Conservation (phyloP, 2,113 vertebrate genomes). For the Corythornis madagascariensis region DNA sequence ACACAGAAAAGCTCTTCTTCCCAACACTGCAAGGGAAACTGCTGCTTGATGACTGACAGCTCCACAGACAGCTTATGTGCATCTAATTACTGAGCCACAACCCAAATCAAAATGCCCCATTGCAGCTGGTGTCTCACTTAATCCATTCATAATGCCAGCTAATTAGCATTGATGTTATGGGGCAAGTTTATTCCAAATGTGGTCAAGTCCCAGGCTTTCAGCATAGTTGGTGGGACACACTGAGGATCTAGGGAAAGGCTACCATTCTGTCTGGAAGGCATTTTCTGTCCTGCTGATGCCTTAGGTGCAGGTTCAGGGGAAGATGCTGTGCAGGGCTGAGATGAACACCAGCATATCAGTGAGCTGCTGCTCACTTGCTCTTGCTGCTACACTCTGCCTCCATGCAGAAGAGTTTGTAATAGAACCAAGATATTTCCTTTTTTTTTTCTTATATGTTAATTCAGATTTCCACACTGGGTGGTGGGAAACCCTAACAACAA, state of each 20-base stretch:
- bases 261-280: slow-evolving; percentile 28
- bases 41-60: slow-evolving; percentile 36
- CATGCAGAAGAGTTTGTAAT: background rate
- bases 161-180: slow-evolving; percentile 72
- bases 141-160: slow-evolving; percentile 72
- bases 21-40: background rate
- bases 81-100: slow-evolving; percentile 67
- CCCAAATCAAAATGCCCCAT: slow-evolving; percentile 67
- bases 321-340: background rate
- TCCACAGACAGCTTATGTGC: slow-evolving; percentile 49
- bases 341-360: background rate
- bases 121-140: slow-evolving; percentile 76
- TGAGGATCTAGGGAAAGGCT: slow-evolving; percentile 17
- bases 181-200: slow-evolving; percentile 66
- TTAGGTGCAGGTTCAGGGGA: background rate
- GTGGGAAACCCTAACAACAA: rapidly evolving
- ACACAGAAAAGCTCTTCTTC: slow-evolving; percentile 6
- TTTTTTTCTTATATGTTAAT: background rate
- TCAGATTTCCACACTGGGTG: background rate
- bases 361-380: background rate
- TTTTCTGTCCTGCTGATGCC: background rate
- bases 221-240: slow-evolving; percentile 38
- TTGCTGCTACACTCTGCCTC: background rate
- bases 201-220: slow-evolving; percentile 38
- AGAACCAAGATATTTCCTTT: background rate